Base-by-base conservation (phyloP, 2,113 vertebrate species). In the Vireo altiloquus region DNA sequence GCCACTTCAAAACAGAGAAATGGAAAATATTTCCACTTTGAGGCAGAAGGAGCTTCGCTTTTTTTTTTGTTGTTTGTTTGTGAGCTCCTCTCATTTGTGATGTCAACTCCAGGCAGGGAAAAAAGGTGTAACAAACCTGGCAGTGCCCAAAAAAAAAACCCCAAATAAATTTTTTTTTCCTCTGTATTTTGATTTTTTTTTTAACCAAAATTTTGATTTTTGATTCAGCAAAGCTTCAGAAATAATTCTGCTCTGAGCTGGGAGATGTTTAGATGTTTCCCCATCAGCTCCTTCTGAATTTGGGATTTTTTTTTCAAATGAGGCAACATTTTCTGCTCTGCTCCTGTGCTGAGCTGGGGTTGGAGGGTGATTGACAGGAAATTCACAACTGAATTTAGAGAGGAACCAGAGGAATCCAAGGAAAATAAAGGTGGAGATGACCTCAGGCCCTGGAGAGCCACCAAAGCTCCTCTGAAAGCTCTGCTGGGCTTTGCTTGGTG, bases 391-490 rank as follows among this genome's bases (percentile, higher is more conserved):
- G 75, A 44, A 60, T 59, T 77, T 18, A 50, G 74, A 23, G 68
- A 66, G 81, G 54, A 46, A 69, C 25, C 40, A 40, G 49, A 9
- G 3, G 30, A 72, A 52, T 82, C 96, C 96, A 96, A 97, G 81
- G 87, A 71, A 96, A 97, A 96, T 72, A 96, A 87, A 91, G 84
- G 80, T 90, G 64, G 91, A 47, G 65, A 72, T 96, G 95, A 97
- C 31, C 94, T 97, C 97, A 96, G 35, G 76, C 39, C 69, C 14
- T 53, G 82, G 81, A 95, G 96, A 95, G 96, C 90, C 96, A 82
- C 57, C 39, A 39, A n/a, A n/a, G n/a, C n/a, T n/a, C n/a, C n/a
- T n/a, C n/a, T n/a, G n/a, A n/a, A n/a, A n/a, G n/a, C n/a, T n/a
- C 11, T 24, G 1, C 27, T 82, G 89, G 60, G 8, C 64, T 79